Conservation (phyloP, 2,888 invertebrate genomes). For the Lampropteryx suffumata region DNA sequence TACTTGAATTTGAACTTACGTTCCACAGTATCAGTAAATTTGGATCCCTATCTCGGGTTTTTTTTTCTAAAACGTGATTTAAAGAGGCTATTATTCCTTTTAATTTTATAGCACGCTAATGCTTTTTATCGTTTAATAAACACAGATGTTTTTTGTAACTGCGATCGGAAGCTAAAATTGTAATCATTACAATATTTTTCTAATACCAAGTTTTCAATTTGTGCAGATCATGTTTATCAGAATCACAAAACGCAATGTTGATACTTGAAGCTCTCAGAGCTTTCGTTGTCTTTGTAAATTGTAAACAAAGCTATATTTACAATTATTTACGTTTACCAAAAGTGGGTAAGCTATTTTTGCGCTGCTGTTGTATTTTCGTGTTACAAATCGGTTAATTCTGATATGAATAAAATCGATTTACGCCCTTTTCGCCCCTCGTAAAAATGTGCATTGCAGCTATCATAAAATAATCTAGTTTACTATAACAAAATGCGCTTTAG, state of each 20-base stretch:
- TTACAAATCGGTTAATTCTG: conserved; percentile 31
- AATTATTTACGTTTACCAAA: conserved; percentile 37
- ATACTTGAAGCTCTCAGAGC: conserved; percentile 28
- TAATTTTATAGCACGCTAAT: conserved; percentile 18
- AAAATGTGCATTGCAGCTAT: conserved; percentile 52
- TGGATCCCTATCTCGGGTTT: conserved; percentile 70
- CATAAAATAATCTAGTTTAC: conserved; percentile 62
- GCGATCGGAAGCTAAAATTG: conserved; percentile 49
- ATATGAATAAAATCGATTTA: conserved; percentile 37
- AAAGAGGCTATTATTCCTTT: conserved; percentile 49
- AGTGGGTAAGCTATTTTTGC: conserved; percentile 36
- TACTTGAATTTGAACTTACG: conserved; percentile 62
- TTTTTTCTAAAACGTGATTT: conserved; percentile 68
- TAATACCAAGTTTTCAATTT: conserved; percentile 21
- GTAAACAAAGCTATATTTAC: conserved; percentile 47
- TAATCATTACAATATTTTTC: conserved; percentile 35
- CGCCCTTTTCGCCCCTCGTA: conserved; percentile 52
- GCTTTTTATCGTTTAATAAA: conserved; percentile 20
- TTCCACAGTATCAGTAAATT: conserved; percentile 76
- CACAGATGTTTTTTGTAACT: conserved; percentile 50
- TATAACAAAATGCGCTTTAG: conserved; percentile 59
- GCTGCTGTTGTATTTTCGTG: conserved; percentile 18
- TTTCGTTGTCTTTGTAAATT: conserved; percentile 28
- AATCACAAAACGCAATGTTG: no score
- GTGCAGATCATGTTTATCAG: conserved; percentile 44